These are phyloP conservation scores for Oreochromis mossambicus DNA, from an alignment of 2,797 vertebrate species.

Conservation along the genomic window DNA sequence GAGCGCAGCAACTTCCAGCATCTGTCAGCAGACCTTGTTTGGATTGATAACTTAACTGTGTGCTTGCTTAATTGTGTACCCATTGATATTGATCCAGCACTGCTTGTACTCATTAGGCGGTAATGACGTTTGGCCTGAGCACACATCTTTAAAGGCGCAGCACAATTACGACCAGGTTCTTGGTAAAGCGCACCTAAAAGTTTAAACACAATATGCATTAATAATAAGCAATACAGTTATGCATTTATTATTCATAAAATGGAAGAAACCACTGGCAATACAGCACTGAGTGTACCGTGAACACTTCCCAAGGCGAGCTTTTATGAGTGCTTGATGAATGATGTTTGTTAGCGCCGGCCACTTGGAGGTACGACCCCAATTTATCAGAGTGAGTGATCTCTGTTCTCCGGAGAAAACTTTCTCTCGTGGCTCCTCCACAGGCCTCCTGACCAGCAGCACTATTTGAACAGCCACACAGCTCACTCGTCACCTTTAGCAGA, in stretches of 20 bases:
- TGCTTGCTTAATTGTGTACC: conserved; percentile 17
- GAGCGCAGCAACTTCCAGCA: neutral
- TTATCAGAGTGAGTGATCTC: conserved; percentile 42
- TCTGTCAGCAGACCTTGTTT: conserved; percentile 15
- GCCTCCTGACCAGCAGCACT: neutral
- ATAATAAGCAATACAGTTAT: conserved; percentile 33
- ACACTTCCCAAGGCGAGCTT: conserved; percentile 13
- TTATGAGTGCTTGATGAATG: conserved; percentile 43
- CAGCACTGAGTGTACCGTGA: neutral
- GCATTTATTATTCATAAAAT: conserved; percentile 46
- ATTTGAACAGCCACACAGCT: neutral
- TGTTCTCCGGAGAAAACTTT: neutral
- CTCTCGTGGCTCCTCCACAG: neutral
- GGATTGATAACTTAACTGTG: conserved; percentile 25
- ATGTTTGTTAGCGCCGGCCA: conserved; percentile 28
- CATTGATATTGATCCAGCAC: conserved; percentile 20
- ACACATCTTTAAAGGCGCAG: neutral
- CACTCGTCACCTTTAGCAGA: neutral
- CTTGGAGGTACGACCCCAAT: conserved; percentile 21
- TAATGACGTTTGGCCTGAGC: neutral
- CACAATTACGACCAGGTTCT: neutral
- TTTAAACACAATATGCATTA: conserved; percentile 21
- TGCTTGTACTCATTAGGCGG: neutral
- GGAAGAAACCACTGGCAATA: conserved; percentile 6
- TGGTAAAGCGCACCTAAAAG: neutral